A percentile compares a stretch with the other conserved stretches of the same genome.
Evolutionary conservation across 2,113 vertebrate species (phyloP).

Genomic region (Leptobrachium ailaonicum): DNA sequence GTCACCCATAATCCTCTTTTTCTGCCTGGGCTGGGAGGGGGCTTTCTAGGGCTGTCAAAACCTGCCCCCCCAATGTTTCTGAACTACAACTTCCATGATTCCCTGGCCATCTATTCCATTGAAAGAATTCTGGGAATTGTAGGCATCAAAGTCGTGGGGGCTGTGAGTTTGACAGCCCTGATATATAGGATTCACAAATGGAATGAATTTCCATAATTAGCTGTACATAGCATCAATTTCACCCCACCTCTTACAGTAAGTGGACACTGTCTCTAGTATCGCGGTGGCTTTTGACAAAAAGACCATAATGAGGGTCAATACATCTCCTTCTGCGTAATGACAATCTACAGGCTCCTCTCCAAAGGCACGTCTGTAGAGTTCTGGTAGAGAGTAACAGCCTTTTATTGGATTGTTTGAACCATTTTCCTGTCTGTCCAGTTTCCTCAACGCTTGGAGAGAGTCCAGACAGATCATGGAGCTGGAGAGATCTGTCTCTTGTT

Average conservation of each 20-base stretch:
- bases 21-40: too few species aligned
- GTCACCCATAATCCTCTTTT: too few species aligned
- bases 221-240: constrained; percentile 59
- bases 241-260: constrained; percentile 53
- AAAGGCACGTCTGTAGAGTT: constrained; percentile 49
- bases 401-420: constrained; percentile 4
- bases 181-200: too few species aligned
- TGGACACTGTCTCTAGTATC: constrained; percentile 46
- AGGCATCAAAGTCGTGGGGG: too few species aligned
- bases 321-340: constrained; percentile 50
- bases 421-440: constrained; percentile 50
- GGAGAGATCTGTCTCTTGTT: constrained; percentile 53
- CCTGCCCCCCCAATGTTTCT: too few species aligned
- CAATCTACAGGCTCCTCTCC: constrained; percentile 36
- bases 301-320: constrained; percentile 52
- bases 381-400: constrained; percentile 50
- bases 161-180: too few species aligned
- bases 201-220: not conserved
- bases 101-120: too few species aligned
- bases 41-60: too few species aligned
- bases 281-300: constrained; percentile 51
- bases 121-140: too few species aligned
- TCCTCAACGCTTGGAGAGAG: constrained; percentile 53
- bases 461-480: constrained; percentile 58
- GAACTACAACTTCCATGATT: too few species aligned